These are phyloP conservation scores for Meiosimyza decipiens DNA, from an alignment of 2,888 invertebrate genomes.

Conservation along the genomic window DNA sequence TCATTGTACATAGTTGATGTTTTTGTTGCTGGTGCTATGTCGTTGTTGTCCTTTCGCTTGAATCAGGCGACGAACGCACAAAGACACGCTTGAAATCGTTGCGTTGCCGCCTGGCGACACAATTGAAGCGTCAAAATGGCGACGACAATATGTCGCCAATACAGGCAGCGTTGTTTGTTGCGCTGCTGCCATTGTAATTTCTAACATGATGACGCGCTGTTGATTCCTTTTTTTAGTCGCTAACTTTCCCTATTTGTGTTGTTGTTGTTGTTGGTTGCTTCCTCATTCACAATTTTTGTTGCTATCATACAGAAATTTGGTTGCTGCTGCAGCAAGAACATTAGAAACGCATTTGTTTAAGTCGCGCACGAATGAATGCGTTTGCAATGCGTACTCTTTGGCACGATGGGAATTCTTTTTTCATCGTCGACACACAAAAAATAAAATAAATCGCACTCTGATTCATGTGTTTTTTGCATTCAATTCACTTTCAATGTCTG, in stretches of 20 bases:
- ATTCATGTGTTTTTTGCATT: conserved; percentile 3
- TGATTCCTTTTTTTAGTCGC: not conserved
- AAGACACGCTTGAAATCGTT: conserved; percentile 12
- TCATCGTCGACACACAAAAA: not conserved
- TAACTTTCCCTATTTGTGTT: not conserved
- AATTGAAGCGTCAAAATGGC: conserved; percentile 58
- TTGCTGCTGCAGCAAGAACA: not conserved
- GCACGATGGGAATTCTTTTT: not conserved
- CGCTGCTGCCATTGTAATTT: conserved; percentile 5
- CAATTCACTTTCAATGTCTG: not conserved
- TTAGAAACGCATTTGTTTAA: no score
- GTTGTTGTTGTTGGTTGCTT: not conserved
- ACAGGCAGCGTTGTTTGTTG: conserved; percentile 30
- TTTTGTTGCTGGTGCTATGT: conserved; percentile 3
- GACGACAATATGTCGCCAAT: conserved; percentile 62
- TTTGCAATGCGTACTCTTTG: not conserved
- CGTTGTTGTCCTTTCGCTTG: conserved; percentile 3
- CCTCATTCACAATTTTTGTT: not conserved
- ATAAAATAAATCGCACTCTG: not conserved
- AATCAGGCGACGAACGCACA: not conserved
- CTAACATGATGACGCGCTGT: not conserved
- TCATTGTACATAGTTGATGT: not conserved
- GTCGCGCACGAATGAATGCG: conserved; percentile 16
- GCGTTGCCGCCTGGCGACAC: conserved; percentile 48
- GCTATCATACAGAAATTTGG: not conserved